Percentiles rank a stretch among this genome's conserved stretches.
phyloP scores from a whole-genome alignment of 2,888 invertebrate species.

The Gasteruption jaculator region DNA sequence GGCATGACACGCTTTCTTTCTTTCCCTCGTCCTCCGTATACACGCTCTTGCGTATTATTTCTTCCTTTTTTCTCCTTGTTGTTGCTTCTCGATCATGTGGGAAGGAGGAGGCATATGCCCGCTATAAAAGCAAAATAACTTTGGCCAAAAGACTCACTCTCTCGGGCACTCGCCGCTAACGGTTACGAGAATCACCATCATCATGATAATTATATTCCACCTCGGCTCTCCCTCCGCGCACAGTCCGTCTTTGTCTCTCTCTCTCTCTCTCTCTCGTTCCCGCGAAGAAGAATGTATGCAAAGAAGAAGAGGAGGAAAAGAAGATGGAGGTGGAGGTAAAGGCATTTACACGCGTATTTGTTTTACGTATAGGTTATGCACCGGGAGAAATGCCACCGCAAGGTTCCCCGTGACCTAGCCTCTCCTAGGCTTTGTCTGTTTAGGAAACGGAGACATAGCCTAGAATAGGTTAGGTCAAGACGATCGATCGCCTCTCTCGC shows the following conservation, averaged over 20 bases:
- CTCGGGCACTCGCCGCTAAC: too few relatives aligned
- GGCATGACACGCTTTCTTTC: conserved; percentile 40
- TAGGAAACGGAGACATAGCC: conserved; percentile 47
- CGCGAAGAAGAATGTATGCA: not conserved
- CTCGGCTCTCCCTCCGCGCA: not conserved
- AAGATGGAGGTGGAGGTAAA: too few relatives aligned
- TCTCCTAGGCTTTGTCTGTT: conserved; percentile 52
- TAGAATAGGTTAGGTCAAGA: conserved; percentile 51
- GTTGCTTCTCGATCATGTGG: too few relatives aligned
- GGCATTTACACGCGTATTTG: conserved; percentile 1
- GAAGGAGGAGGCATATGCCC: too few relatives aligned
- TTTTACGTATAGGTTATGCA: not conserved
- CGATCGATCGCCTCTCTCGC: conserved; percentile 22
- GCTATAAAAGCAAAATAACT: too few relatives aligned
- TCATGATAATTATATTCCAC: too few relatives aligned
- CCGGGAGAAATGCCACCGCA: conserved; percentile 9
- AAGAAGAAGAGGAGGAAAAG: conserved; percentile 3
- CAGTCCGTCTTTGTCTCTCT: not conserved
- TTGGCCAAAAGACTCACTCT: too few relatives aligned
- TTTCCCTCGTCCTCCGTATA: too few relatives aligned
- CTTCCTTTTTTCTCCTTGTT: too few relatives aligned
- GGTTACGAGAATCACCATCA: too few relatives aligned
- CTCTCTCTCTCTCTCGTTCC: conserved; percentile 1
- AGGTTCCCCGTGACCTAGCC: conserved; percentile 45
- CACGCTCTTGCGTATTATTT: too few relatives aligned